A percentile compares a stretch with the other conserved stretches of the same genome.
These are phyloP conservation scores for Ryuthela nishihirai DNA, from an alignment of 2,888 invertebrate genomes.

Conservation along the genomic window DNA sequence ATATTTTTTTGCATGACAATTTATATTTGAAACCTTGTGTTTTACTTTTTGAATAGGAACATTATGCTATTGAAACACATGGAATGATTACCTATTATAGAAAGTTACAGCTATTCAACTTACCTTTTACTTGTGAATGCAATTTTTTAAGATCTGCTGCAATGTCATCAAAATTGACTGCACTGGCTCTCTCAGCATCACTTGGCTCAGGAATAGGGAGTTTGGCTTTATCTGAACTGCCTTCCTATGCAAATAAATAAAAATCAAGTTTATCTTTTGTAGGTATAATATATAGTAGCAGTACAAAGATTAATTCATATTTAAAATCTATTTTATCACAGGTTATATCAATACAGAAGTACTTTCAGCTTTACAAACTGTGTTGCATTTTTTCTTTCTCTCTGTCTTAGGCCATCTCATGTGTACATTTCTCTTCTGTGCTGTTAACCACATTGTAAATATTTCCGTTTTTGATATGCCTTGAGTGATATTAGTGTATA, in stretches of 20 bases:
- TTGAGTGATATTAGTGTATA: too few relatives aligned
- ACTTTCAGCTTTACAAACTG: too few relatives aligned
- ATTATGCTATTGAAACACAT: not conserved
- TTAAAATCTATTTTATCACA: too few relatives aligned
- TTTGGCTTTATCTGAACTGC: constrained; percentile 49
- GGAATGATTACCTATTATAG: not conserved
- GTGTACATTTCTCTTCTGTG: too few relatives aligned
- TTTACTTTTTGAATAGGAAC: not conserved
- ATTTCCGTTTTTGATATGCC: too few relatives aligned
- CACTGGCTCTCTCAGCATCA: constrained; percentile 77
- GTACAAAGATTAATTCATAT: too few relatives aligned
- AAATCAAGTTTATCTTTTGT: too few relatives aligned
- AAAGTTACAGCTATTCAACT: not conserved
- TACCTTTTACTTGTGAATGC: constrained; percentile 56
- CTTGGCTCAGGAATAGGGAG: constrained; percentile 89
- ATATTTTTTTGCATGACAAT: not conserved
- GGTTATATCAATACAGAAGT: too few relatives aligned
- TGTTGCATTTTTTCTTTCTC: too few relatives aligned
- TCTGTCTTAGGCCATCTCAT: too few relatives aligned
- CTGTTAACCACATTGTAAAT: too few relatives aligned
- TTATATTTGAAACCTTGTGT: not conserved
- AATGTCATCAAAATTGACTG: constrained; percentile 81
- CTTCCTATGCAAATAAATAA: constrained; percentile 10
- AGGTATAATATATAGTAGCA: too few relatives aligned
- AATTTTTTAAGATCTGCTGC: constrained; percentile 64